phyloP scores from a whole-genome alignment of 2,113 vertebrate genomes.

The Dipodomys ordii region DNA sequence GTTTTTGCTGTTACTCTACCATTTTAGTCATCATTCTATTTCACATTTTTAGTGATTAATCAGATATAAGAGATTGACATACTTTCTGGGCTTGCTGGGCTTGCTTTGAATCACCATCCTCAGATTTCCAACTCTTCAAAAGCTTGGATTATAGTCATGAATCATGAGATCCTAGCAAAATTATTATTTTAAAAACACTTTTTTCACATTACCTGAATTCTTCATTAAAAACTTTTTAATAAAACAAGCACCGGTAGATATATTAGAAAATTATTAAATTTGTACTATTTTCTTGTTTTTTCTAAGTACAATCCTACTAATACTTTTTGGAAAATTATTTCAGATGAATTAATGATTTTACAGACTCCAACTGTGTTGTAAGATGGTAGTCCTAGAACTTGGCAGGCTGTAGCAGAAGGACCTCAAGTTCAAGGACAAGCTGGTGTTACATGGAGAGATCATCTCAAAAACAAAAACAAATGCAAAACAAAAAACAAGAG shows the following conservation, averaged over 20 bases:
- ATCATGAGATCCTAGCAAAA: neutral
- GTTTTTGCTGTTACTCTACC: too few species aligned
- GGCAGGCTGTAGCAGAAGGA: neutral
- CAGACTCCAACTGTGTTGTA: neutral
- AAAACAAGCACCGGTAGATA: neutral
- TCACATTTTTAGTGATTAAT: too few species aligned
- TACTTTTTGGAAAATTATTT: neutral
- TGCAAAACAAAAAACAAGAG: too few species aligned
- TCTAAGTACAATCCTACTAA: neutral
- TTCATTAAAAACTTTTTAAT: neutral
- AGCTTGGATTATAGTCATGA: too few species aligned
- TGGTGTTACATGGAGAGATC: too few species aligned
- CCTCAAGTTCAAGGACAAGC: neutral
- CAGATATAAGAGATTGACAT: too few species aligned
- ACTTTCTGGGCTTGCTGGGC: too few species aligned
- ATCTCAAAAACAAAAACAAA: neutral
- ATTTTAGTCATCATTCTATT: too few species aligned
- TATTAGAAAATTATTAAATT: neutral
- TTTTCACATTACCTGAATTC: neutral
- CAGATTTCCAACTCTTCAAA: too few species aligned
- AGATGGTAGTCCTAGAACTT: too few species aligned
- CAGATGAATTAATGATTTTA: neutral
- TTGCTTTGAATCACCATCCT: too few species aligned
- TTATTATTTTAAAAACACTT: neutral
- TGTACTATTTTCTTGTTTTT: conserved; percentile 12